Evolutionary conservation across 2,888 invertebrate genomes (phyloP), one percentile per base, ranked within the genome.

Genomic region (Drosophila parthenogenetica): DNA sequence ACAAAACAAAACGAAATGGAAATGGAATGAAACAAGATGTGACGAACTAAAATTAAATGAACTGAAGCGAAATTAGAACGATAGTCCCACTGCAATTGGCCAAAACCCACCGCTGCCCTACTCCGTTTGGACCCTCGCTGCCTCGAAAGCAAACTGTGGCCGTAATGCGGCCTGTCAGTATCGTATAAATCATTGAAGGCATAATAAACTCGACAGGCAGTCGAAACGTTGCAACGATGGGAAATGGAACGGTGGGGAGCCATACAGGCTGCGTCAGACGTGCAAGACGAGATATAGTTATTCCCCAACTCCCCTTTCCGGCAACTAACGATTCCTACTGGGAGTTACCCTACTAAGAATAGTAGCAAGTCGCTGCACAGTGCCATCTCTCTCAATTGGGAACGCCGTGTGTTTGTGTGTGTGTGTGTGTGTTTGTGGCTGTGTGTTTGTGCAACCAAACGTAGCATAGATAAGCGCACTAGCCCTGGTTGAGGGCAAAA

Each of bases 131-230:
- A 25, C 8, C 14, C 48, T 54, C 53, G 49, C 22, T 22, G 5
- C 5, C 22, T 19, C 11, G 45, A 54, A 69, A 46, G 16, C 37
- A n/a, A 51, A 25, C 58, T 62, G 45, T 69, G 63, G 40, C 55
- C 67, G 40, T 72, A 72, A 77, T 77, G 71, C 63, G 58, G 58
- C 61, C 64, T 77, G 70, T 74, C 77, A 74, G 70, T 79, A 75
- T 29, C 55, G 63, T 66, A 72, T 77, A 72, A 74, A 77, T 79
- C 83, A 77, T 80, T 69, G 77, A 79, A 76, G 77, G 67, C 83
- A 82, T 81, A 86, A 81, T 86, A 79, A 74, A 82, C 67, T 73
- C 69, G 74, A 70, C 68, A 49, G 64, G 66, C 73, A 68, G 73
- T 49, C 65, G 60, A 48, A 43, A 69, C 49, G 55, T 35, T 13